Evolutionary conservation across 2,113 vertebrate genomes (phyloP).

Genomic region (Hyla sarda): DNA sequence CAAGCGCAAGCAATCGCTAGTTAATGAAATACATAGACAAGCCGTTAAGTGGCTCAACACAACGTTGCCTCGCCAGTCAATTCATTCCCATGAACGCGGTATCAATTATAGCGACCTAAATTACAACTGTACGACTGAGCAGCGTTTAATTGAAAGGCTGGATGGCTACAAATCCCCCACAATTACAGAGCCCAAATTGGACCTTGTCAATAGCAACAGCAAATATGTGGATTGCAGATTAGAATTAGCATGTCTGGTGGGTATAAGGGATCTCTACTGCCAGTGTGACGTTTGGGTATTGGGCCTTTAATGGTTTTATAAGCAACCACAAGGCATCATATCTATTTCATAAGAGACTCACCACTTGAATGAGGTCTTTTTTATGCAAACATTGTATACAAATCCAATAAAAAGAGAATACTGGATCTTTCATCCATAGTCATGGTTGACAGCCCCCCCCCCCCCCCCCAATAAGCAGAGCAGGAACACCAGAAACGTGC

Average conservation of each 20-base stretch:
- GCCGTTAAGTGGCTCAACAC: constrained; percentile 8
- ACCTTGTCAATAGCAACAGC: background rate
- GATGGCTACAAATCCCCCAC: background rate
- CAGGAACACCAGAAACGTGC: too few relatives aligned
- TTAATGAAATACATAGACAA: constrained; percentile 61
- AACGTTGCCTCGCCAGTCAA: background rate
- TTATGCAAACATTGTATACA: background rate
- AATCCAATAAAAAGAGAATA: too few relatives aligned
- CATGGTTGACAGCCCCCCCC: too few relatives aligned
- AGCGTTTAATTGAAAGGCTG: background rate
- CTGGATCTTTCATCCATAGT: too few relatives aligned
- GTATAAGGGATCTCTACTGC: background rate
- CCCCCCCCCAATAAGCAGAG: too few relatives aligned
- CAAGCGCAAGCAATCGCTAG: background rate
- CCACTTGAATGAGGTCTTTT: background rate
- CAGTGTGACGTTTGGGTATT: background rate
- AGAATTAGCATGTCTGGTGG: background rate
- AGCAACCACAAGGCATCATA: background rate
- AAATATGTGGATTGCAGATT: background rate
- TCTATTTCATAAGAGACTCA: background rate
- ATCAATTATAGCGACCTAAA: constrained; percentile 23
- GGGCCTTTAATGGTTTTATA: background rate
- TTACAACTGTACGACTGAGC: background rate
- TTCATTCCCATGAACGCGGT: background rate
- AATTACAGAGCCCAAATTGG: background rate